Conservation (phyloP, 2,113 vertebrate genomes). For the Bombycilla garrulus region DNA sequence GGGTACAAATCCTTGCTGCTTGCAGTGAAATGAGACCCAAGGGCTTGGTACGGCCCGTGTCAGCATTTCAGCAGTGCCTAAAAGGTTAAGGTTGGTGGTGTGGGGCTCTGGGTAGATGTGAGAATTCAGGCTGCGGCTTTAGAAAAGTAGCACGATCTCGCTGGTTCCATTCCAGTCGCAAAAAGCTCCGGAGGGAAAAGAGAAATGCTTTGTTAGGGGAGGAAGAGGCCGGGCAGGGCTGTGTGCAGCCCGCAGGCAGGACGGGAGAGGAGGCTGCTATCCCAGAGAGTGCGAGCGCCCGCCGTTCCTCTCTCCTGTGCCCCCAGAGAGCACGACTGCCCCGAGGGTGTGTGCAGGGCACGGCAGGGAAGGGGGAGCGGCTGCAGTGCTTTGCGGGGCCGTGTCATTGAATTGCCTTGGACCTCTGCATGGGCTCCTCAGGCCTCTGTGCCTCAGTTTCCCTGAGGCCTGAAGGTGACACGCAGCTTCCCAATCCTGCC, state of each 20-base stretch:
- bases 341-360: background rate
- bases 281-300: background rate
- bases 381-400: background rate
- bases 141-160: background rate
- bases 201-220: background rate
- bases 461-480: accelerated
- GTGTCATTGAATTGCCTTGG: too few species aligned
- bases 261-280: background rate
- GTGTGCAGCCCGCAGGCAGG: background rate
- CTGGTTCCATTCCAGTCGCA: background rate
- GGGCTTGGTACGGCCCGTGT: background rate
- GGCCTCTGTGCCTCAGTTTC: background rate
- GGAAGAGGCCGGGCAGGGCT: background rate
- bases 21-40: background rate
- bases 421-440: background rate
- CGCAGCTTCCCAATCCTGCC: background rate
- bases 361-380: background rate
- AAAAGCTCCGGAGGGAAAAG: slow-evolving; percentile 8
- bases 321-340: background rate
- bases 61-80: background rate
- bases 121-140: background rate
- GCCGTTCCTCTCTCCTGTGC: too few species aligned
- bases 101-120: background rate
- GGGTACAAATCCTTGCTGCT: background rate
- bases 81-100: background rate